Conservation (phyloP, 1,140 invertebrate species). For the Manduca sexta region DNA sequence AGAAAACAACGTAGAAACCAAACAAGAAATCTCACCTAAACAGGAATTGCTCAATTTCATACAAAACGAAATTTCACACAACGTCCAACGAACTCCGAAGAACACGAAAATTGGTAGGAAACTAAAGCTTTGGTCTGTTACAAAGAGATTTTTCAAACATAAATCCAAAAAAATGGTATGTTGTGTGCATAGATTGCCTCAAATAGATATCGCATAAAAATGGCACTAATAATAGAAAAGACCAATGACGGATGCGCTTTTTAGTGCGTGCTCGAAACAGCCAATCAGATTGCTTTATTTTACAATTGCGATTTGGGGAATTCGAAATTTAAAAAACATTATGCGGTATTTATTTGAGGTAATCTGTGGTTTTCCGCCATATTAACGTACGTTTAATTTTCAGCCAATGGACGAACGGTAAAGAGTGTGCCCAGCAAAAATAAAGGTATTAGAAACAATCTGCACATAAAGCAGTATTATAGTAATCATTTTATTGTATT, state of each 20-base stretch:
- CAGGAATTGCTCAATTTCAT: constrained; percentile 5
- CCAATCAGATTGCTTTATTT: no score
- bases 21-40: neutral
- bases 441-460: constrained; percentile 27
- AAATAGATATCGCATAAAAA: no score
- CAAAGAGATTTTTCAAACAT: constrained; percentile 11
- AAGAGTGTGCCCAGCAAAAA: constrained; percentile 27
- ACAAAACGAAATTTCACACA: constrained; percentile 3
- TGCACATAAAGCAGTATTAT: no score
- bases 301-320: no score
- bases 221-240: no score
- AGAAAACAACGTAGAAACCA: neutral
- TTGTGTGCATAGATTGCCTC: constrained; percentile 6
- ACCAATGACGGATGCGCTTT: no score
- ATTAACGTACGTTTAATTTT: constrained; percentile 17
- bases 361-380: no score
- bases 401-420: constrained; percentile 29
- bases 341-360: no score
- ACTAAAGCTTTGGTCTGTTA: constrained; percentile 10
- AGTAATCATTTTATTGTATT: no score
- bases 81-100: constrained; percentile 11
- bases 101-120: constrained; percentile 33
- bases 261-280: no score
- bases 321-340: neutral
- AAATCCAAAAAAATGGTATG: constrained; percentile 13